Evolutionary conservation across 2,113 vertebrate genomes (phyloP), one percentile per base, ranked within the genome.

Genomic region (Podarcis raffonei): DNA sequence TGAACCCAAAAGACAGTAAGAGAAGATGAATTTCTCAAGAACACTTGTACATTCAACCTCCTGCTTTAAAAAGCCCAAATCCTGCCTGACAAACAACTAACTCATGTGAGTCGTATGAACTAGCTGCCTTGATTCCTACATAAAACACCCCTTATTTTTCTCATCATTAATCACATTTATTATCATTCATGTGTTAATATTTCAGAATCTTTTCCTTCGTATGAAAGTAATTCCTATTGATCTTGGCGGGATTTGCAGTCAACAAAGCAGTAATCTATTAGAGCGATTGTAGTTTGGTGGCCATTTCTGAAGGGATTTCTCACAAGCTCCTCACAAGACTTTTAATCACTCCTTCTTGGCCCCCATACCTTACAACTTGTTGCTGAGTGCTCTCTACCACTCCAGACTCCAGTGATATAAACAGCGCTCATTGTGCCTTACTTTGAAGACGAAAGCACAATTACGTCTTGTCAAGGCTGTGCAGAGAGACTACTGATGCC

Each of bases 391-490:
- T 74, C 16, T 42, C 35, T 86, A 16, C 59, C 84, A 86, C 48
- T 62, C 59, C 68, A 87, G 69, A 72, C 18, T 18, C 48, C 53
- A 59, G 37, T 65, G 48, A 87, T 81, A 35, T 30, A 1, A 81
- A 81, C 59, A 69, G 76, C 53, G 62, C 85, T 79, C 79, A 79
- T 25, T n/a, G 25, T 37, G 66, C 42, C 57, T 25, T 71, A 66
- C 42, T 87, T 72, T 87, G 86, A 80, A 81, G 86, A 22, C 59
- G 59, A 68, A 72, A 81, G 78, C 68, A 87, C 78, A 59, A 72
- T 53, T 74, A 74, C 62, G 62, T n/a, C 32, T 74, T 72, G 62
- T 57, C 42, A 37, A 71, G 65, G 86, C 48, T 71, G 57, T 35
- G 32, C 18, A 72, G 23, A 71, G 42, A 81, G n/a, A 66, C 57